Evolutionary conservation across 2,888 invertebrate species (phyloP).

Genomic region (Nemoura dubitans): DNA sequence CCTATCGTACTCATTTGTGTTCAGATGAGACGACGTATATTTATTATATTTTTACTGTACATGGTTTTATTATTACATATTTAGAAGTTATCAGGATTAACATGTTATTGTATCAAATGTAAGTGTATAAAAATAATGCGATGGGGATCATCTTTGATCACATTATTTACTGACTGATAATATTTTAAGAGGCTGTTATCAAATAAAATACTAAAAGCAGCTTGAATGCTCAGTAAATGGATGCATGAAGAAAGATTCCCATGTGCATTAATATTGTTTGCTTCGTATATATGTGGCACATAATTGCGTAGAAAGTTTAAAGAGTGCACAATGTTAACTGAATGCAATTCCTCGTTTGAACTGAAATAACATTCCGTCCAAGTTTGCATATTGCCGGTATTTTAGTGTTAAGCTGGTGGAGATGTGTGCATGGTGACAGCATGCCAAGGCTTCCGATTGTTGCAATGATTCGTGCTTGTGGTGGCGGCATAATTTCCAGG

Average conservation of each 20-base stretch:
- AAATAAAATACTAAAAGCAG: neutral
- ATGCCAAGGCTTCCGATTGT: neutral
- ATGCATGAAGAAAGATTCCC: neutral
- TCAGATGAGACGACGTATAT: neutral
- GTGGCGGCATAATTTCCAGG: neutral
- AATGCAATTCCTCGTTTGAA: neutral
- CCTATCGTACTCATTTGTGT: neutral
- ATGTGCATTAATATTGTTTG: neutral
- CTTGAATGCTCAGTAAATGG: neutral
- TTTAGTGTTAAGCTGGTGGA: neutral
- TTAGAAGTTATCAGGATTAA: slow-evolving; percentile 7
- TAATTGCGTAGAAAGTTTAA: neutral
- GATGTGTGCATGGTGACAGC: neutral
- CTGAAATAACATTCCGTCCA: neutral
- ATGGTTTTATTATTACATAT: neutral
- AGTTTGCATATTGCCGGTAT: neutral
- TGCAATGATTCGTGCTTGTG: neutral
- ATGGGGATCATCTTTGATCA: neutral
- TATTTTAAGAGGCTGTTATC: neutral
- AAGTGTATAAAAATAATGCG: neutral
- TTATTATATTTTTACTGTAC: neutral
- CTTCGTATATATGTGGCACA: neutral
- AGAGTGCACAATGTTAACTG: neutral
- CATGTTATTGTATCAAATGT: neutral
- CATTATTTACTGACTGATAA: slow-evolving; percentile 7